Conservation (phyloP, 2,888 invertebrate species). For the Portevinia maculata region DNA sequence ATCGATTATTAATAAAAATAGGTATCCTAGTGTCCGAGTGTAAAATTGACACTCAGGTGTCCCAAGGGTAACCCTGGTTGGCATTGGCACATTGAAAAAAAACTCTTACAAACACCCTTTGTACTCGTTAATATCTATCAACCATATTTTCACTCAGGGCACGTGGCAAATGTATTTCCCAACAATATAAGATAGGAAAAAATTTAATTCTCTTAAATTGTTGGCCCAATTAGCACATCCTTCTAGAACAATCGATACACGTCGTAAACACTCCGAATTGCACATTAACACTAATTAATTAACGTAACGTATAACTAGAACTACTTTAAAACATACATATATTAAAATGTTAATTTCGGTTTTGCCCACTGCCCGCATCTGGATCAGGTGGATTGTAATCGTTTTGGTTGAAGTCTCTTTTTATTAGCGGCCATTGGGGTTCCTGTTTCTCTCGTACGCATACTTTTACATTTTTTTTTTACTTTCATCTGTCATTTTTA, state of each 20-base stretch:
- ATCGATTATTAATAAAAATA: too few relatives aligned
- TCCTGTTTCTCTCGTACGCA: constrained; percentile 23
- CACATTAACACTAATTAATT: constrained; percentile 8
- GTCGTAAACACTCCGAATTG: background rate
- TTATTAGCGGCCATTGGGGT: constrained; percentile 46
- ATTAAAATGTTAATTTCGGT: constrained; percentile 12
- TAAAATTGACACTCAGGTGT: too few relatives aligned
- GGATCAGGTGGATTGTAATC: constrained; percentile 43
- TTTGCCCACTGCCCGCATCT: constrained; percentile 20
- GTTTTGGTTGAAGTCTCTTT: constrained; percentile 40
- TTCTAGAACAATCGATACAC: background rate
- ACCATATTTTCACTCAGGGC: too few relatives aligned
- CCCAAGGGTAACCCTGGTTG: too few relatives aligned
- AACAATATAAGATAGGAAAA: background rate
- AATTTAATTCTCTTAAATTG: background rate
- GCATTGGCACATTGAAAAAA: too few relatives aligned
- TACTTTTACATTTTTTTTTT: constrained; percentile 17
- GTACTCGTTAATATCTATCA: too few relatives aligned
- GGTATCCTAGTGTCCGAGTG: too few relatives aligned
- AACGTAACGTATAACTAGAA: constrained; percentile 12
- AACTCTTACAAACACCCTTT: too few relatives aligned
- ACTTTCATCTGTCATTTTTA: constrained; percentile 24
- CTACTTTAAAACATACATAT: background rate
- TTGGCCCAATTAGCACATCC: background rate
- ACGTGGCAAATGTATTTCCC: too few relatives aligned